phyloP scores from a whole-genome alignment of 2,113 vertebrate species.

The Dipodomys stephensi region DNA sequence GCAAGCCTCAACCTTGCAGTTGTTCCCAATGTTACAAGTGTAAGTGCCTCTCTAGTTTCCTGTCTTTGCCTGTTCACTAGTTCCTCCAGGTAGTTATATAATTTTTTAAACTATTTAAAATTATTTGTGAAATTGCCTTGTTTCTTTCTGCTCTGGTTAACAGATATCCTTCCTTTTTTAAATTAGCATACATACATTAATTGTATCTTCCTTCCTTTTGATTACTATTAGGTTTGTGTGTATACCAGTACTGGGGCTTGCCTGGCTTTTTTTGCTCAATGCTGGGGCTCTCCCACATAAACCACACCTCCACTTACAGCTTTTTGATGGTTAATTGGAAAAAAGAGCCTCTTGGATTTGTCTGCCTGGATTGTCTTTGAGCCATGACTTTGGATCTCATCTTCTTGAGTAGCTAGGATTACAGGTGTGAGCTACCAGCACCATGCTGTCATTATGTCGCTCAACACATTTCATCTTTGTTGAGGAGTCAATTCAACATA shows the following conservation, averaged over 20 bases:
- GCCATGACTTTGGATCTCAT: too few species aligned
- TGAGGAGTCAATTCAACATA: not conserved
- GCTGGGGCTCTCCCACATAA: too few species aligned
- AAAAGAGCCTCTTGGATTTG: too few species aligned
- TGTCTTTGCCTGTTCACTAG: not conserved
- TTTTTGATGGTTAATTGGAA: too few species aligned
- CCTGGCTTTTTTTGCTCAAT: too few species aligned
- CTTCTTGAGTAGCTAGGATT: too few species aligned
- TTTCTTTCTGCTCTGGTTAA: not conserved
- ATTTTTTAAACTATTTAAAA: not conserved
- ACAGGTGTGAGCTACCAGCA: too few species aligned
- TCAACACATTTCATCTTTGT: not conserved
- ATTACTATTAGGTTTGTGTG: not conserved
- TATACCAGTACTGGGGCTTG: too few species aligned
- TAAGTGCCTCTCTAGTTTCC: not conserved
- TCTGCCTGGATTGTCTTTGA: too few species aligned
- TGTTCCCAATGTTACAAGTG: not conserved
- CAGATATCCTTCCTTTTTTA: not conserved
- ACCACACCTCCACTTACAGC: too few species aligned
- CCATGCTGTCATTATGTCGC: not conserved
- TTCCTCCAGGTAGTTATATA: not conserved
- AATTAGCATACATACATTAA: too few species aligned
- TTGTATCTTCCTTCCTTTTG: not conserved
- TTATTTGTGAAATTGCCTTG: not conserved
- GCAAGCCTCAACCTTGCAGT: not conserved